Percentiles rank a stretch among this genome's conserved stretches.
phyloP scores from a whole-genome alignment of 2,888 invertebrate genomes.

The Keiferia lycopersicella region DNA sequence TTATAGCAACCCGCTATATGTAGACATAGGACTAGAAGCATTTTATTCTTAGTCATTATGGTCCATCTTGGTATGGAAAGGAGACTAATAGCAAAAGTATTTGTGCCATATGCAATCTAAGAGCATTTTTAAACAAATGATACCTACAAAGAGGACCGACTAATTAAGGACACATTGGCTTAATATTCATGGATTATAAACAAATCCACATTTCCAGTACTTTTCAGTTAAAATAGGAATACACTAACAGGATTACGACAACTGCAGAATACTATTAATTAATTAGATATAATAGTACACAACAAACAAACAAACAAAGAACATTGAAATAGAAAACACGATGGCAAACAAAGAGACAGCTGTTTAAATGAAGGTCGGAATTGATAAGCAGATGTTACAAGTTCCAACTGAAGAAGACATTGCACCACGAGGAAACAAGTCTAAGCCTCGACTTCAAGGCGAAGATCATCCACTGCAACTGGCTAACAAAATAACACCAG shows the following conservation, averaged over 20 bases:
- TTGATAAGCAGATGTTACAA: neutral
- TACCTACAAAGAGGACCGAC: neutral
- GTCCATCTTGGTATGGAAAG: neutral
- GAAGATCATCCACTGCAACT: neutral
- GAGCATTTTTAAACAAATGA: too few species aligned
- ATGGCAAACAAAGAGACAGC: constrained; percentile 32
- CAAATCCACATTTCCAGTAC: neutral
- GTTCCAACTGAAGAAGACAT: neutral
- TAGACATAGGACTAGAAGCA: neutral
- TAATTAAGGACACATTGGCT: neutral
- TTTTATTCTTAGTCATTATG: neutral
- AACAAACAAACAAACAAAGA: neutral
- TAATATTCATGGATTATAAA: neutral
- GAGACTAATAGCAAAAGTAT: neutral
- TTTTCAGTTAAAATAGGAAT: too few species aligned
- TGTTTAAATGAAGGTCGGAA: constrained; percentile 30
- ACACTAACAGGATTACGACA: too few species aligned
- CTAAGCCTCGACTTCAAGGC: neutral
- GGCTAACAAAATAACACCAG: neutral
- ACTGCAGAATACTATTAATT: too few species aligned
- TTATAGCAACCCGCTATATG: neutral
- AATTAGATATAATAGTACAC: too few species aligned
- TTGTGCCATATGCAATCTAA: neutral
- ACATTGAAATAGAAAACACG: neutral
- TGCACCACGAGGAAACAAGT: constrained; percentile 1